phyloP scores from a whole-genome alignment of 2,113 vertebrate genomes.

The Pycnonotus jocosus region DNA sequence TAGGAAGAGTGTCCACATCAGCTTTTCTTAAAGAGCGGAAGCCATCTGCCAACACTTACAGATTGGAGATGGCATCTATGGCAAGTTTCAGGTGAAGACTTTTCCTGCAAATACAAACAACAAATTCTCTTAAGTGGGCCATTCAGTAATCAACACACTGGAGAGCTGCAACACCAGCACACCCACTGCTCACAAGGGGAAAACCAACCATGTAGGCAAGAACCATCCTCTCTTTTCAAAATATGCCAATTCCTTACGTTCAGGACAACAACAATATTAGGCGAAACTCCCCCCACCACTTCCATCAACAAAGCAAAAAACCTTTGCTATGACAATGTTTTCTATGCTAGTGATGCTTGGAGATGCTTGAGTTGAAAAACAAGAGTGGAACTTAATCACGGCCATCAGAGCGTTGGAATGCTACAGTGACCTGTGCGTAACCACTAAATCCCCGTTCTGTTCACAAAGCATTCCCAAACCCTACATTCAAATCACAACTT shows the following conservation, averaged over 20 bases:
- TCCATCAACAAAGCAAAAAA: background rate
- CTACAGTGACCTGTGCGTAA: background rate
- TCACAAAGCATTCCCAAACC: background rate
- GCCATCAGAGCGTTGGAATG: background rate
- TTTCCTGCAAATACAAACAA: background rate
- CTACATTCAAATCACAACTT: background rate
- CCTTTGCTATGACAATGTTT: background rate
- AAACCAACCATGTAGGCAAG: background rate
- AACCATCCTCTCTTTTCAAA: background rate
- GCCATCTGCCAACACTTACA: conserved; percentile 45
- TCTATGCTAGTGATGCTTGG: background rate
- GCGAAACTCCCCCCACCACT: background rate
- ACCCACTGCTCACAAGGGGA: background rate
- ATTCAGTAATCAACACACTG: background rate
- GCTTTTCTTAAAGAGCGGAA: conserved; percentile 37
- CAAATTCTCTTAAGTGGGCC: background rate
- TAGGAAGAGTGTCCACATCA: conserved; percentile 55
- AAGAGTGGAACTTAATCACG: background rate
- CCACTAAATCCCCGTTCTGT: background rate
- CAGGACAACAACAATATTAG: background rate
- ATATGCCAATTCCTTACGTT: background rate
- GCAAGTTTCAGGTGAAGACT: conserved; percentile 33
- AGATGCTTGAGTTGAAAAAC: background rate
- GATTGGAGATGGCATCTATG: conserved; percentile 17
- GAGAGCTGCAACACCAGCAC: background rate